Base-by-base conservation (phyloP, 2,797 vertebrate species). In the Champsocephalus gunnari region DNA sequence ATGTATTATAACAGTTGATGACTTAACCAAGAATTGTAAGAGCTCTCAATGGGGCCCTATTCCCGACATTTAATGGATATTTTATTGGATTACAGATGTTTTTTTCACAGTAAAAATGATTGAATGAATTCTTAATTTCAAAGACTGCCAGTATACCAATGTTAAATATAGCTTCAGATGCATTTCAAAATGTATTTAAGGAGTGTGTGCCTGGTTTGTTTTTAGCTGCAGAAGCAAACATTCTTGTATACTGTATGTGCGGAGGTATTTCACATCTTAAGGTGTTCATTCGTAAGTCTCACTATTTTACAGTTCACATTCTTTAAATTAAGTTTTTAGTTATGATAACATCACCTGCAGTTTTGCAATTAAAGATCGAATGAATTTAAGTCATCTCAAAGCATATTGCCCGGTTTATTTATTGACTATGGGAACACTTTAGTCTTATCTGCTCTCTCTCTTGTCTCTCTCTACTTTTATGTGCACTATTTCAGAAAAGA, bases 391-490 rank as follows among this genome's bases (percentile, higher is more conserved):
- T 62, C 8, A 38, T 38, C 12, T 12, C 0, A 21, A 14, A 50
- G 12, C 12, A 34, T 62, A 43, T 60, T 62, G 17, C 12, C 3
- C 64, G 12, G 21, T 14, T 67, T 47, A 58, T 1, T 17, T 49
- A 59, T 59, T 62, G 5, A 49, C 2, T 45, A 56, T 16, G 5
- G 43, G 9, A 53, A 5, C 13, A 28, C 38, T 1, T 38, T 38
- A 34, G 38, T 55, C 12, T 28, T 53, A 3, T 65, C 32, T 66
- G 21, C 13, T 59, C 11, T 47, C 4, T 14, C 34, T 60, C 85
- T 75, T 11, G 84, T 94, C 93, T 95, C 89, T 83, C 84, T 94
- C 83, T 90, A 84, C 91, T 89, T 64, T 59, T 71, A 41, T 50
- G 16, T 66, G 71, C 14, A 54, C 28, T 28, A 28, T 6, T 38